Conservation (phyloP, 2,888 invertebrate species). For the Hypsopygia costalis region DNA sequence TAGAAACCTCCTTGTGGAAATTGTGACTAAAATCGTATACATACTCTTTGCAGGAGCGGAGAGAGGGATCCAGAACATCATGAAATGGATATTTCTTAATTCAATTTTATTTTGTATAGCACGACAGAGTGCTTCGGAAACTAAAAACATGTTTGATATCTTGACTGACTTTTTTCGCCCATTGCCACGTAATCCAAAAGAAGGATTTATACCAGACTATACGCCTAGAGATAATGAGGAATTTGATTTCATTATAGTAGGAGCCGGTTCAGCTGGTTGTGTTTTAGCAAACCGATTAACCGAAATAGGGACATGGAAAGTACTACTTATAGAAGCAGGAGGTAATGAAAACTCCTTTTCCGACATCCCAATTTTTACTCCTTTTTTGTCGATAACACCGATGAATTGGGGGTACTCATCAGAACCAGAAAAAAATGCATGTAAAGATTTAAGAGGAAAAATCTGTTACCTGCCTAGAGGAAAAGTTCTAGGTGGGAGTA, state of each 20-base stretch:
- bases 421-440: slow-evolving; percentile 77
- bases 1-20: too few species aligned
- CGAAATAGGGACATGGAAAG: slow-evolving; percentile 84
- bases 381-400: slow-evolving; percentile 78
- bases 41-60: slow-evolving; percentile 44
- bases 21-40: too few species aligned
- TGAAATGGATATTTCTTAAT: slow-evolving; percentile 38
- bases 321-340: slow-evolving; percentile 89
- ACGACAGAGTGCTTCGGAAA: slow-evolving; percentile 30
- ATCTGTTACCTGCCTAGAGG: slow-evolving; percentile 85
- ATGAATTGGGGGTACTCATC: slow-evolving; percentile 89
- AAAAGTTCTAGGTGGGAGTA: slow-evolving; percentile 85
- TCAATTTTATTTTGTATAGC: slow-evolving; percentile 28
- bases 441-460: slow-evolving; percentile 68
- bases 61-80: slow-evolving; percentile 28
- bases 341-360: slow-evolving; percentile 88
- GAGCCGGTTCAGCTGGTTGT: slow-evolving; percentile 83
- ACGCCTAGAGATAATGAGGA: slow-evolving; percentile 55
- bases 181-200: slow-evolving; percentile 49
- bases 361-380: slow-evolving; percentile 87
- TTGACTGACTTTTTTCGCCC: slow-evolving; percentile 70
- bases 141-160: slow-evolving; percentile 46
- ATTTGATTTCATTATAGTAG: slow-evolving; percentile 70
- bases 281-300: slow-evolving; percentile 89
- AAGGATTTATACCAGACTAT: slow-evolving; percentile 67